Evolutionary conservation across 2,797 vertebrate species (phyloP).

Genomic region (Eulemur rubriventer): DNA sequence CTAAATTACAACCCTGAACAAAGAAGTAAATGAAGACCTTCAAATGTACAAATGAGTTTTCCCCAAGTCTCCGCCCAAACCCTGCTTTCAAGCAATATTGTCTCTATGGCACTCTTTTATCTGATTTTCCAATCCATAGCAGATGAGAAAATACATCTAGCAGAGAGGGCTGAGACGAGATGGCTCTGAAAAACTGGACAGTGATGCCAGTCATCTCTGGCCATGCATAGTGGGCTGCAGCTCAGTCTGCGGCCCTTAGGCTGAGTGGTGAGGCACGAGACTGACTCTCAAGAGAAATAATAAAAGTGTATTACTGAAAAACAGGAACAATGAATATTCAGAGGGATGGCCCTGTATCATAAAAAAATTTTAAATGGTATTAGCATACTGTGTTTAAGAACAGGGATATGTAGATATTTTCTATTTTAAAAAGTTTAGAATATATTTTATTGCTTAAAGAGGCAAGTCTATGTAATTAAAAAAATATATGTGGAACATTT

Average conservation of each 20-base stretch:
- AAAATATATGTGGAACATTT: constrained; percentile 43
- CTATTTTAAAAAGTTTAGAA: neutral
- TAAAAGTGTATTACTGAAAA: neutral
- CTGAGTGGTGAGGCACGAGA: neutral
- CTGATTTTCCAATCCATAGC: neutral
- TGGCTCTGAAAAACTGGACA: neutral
- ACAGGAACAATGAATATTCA: neutral
- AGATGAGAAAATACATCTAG: neutral
- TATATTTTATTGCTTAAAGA: neutral
- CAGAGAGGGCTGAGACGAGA: neutral
- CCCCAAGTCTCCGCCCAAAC: constrained; percentile 6
- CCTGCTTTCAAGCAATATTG: neutral
- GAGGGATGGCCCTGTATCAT: neutral
- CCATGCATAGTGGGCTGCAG: neutral
- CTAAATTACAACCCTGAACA: constrained; percentile 20
- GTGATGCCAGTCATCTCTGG: neutral
- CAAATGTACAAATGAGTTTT: neutral
- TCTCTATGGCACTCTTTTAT: neutral
- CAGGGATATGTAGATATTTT: constrained; percentile 10
- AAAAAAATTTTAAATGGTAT: neutral
- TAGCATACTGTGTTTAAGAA: neutral
- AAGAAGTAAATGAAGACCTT: constrained; percentile 51
- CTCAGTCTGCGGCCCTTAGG: neutral
- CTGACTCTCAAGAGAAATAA: constrained; percentile 13
- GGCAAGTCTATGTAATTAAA: constrained; percentile 31